Percentiles rank a stretch among this genome's conserved stretches.
phyloP scores from a whole-genome alignment of 2,797 vertebrate genomes.

The Enteromius trimaculatus region DNA sequence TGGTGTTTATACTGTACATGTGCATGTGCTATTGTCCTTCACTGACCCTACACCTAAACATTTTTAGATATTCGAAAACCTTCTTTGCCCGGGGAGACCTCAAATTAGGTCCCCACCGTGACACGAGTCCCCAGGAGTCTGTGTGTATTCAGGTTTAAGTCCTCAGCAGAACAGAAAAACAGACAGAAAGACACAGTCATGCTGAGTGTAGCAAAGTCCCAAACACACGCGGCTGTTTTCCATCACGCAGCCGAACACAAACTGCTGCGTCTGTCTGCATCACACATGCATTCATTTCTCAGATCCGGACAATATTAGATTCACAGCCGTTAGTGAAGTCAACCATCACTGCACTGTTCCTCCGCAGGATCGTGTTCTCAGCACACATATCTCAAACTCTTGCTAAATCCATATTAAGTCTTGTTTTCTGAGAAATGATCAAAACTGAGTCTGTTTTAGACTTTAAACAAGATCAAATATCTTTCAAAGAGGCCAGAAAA shows the following conservation, averaged over 20 bases:
- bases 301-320: neutral
- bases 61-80: no score
- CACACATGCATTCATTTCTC: neutral
- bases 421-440: neutral
- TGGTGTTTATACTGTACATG: no score
- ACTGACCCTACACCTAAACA: no score
- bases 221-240: conserved; percentile 74
- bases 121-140: no score
- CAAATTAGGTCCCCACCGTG: no score
- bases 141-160: no score
- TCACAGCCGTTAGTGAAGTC: neutral
- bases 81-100: no score
- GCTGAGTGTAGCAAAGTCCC: conserved; percentile 69
- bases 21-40: no score
- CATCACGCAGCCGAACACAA: conserved; percentile 65
- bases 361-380: neutral
- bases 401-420: neutral
- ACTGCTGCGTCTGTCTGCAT: neutral
- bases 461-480: neutral
- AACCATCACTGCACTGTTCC: neutral
- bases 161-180: neutral
- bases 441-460: neutral
- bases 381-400: neutral
- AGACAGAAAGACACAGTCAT: conserved; percentile 63
- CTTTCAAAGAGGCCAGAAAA: neutral